Base-by-base conservation (phyloP, 2,888 invertebrate genomes). In the Abscondita cerata region DNA sequence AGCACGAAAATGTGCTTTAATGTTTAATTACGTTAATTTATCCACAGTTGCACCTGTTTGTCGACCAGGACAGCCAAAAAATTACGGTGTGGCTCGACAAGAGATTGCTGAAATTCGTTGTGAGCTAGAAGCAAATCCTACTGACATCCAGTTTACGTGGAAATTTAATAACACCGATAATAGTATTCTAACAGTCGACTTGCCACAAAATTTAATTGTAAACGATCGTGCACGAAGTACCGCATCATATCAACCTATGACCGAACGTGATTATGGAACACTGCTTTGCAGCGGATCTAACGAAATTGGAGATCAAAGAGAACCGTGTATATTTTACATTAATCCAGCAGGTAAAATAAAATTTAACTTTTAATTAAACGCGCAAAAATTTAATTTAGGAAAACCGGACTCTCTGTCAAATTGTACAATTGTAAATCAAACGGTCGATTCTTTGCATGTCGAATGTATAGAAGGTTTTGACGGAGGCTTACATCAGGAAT, bases 391-490 rank as follows among this genome's bases (percentile, higher is more conserved):
- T 6, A 9, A 36, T 38, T 19, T 79, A 90, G 91, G 90, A 70
- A 89, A 89, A 74, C 91, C 91, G 55, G 90, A 91, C 78, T 81
- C 87, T 3, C 83, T 90, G 63, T 83, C 86, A 65, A 91, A 91
- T 79, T 92, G 91, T 79, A 87, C 88, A 58, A 85, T 90, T 67
- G 81, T 87, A 65, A 92, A 91, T 81, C 89, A 89, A 78, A 91
- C 91, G 31, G 86, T 87, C 60, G 88, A 88, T 70, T 87, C 89
- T 34, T 81, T 92, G 70, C 86, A 87, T 78, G 87, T 90, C 68
- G 89, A 89, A 77, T 92, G 91, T 78, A 80, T 84, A 18, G 89
- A 89, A 75, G 91, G 91, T 57, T 91, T 90, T 80, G 89, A 91
- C 77, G 91, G 91, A 13, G 91, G 91, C 47, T 81, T 91, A 61